Evolutionary conservation across 2,797 vertebrate genomes (phyloP), one percentile per base, ranked within the genome.

Genomic region (Meda fulgida): DNA sequence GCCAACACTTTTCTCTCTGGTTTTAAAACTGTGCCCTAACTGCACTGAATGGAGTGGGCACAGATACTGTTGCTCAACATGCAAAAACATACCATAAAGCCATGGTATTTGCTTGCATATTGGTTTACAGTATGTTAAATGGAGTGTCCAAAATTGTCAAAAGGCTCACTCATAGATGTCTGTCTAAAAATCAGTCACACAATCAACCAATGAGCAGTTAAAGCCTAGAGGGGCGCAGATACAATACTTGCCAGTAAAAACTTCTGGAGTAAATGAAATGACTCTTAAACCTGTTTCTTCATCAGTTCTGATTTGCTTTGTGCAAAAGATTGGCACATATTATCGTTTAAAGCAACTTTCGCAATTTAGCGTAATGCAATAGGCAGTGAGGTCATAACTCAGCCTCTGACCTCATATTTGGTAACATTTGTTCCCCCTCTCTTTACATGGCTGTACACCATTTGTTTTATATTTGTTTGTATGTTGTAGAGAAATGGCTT

Each of bases 61-160:
- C 89, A 91, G 88, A 92, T 90, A 65, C 63, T 31, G 26, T 31
- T 88, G 87, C 89, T 88, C 85, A 55, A 77, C 80, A 53, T 78
- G 84, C 85, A 87, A 88, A 87, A 29, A 84, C 88, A 86, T 87
- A 60, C 86, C 89, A 87, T 87, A 60, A 73, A 76, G 40, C 13
- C 31, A 69, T n/a, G 88, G 51, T 10, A 58, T 88, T 65, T 65
- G 29, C 63, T 93, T 92, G 92, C 87, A 89, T 91, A 91, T 87
- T 79, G 92, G 86, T 91, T 93, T 93, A 92, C 55, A 77, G 89
- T 86, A 91, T 11, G 81, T 81, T 85, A 90, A 91, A 90, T 88
- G 85, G 87, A 89, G 89, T 90, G 87, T 91, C 89, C 86, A 40
- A 89, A 89, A 80, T 55, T 69, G 78, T 85, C 69, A 81, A 83